phyloP scores from a whole-genome alignment of 2,797 vertebrate genomes.

The Hoplostethus atlanticus region DNA sequence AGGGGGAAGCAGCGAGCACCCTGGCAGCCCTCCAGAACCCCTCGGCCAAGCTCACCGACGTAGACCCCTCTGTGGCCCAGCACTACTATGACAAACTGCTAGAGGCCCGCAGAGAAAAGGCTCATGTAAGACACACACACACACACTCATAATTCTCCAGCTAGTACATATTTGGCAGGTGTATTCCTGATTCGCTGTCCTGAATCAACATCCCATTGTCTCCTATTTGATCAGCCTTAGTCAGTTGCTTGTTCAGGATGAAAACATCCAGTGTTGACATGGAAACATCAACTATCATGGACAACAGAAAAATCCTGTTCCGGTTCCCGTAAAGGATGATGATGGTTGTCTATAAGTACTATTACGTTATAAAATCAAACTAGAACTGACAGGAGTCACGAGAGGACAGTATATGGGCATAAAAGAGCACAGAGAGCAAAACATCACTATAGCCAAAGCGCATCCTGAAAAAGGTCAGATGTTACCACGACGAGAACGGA shows the following conservation, averaged over 20 bases:
- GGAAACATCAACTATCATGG: not conserved
- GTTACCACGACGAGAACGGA: too few species aligned
- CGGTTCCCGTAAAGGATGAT: too few species aligned
- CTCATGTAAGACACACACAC: conserved; percentile 87
- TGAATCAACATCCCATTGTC: not conserved
- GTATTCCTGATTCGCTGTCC: not conserved
- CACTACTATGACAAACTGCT: conserved; percentile 96
- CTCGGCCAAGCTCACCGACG: conserved; percentile 93
- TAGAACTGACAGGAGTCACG: too few species aligned
- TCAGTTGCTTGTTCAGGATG: not conserved
- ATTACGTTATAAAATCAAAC: too few species aligned
- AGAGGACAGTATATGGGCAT: too few species aligned
- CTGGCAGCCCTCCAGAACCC: conserved; percentile 91
- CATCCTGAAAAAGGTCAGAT: too few species aligned
- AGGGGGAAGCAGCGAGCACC: conserved; percentile 90
- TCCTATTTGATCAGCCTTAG: too few species aligned
- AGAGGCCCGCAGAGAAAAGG: conserved; percentile 94
- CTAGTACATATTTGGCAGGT: too few species aligned
- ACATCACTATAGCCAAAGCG: too few species aligned
- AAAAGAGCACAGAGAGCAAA: too few species aligned
- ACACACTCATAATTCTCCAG: not conserved
- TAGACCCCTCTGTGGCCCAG: conserved; percentile 90
- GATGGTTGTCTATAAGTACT: too few species aligned
- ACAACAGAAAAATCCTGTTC: too few species aligned
- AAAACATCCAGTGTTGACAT: not conserved